Conservation (phyloP, 1,140 invertebrate species). For the Bombus pyrosoma region DNA sequence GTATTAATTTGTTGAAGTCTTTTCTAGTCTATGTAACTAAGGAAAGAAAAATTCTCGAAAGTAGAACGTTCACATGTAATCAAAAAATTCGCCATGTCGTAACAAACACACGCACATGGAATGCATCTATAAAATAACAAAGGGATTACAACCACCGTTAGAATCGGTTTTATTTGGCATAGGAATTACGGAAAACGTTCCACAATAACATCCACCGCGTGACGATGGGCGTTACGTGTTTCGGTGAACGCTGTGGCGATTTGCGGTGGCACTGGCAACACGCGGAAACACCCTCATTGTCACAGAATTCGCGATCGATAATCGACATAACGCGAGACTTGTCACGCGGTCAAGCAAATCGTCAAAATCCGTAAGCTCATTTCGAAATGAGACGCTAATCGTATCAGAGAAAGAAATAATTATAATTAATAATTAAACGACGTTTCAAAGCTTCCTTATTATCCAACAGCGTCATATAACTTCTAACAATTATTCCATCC, state of each 20-base stretch:
- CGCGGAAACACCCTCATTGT: conserved; percentile 29
- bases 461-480: rapidly evolving
- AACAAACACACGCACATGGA: too few species aligned
- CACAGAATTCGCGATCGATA: conserved; percentile 30
- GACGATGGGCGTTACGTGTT: conserved; percentile 31
- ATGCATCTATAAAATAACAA: background rate
- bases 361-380: background rate
- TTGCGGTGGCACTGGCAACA: conserved; percentile 12
- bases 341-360: conserved; percentile 1
- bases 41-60: background rate
- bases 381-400: background rate
- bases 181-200: conserved; percentile 18
- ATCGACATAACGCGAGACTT: conserved; percentile 30
- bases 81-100: too few species aligned
- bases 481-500: background rate
- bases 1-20: too few species aligned
- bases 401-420: background rate
- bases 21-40: too few species aligned
- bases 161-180: background rate
- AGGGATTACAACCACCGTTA: background rate
- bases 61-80: background rate
- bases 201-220: background rate
- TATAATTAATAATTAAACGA: too few species aligned
- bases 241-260: background rate
- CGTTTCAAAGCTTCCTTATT: too few species aligned